Evolutionary conservation across 2,113 vertebrate species (phyloP).

Genomic region (Trogon melanurus): DNA sequence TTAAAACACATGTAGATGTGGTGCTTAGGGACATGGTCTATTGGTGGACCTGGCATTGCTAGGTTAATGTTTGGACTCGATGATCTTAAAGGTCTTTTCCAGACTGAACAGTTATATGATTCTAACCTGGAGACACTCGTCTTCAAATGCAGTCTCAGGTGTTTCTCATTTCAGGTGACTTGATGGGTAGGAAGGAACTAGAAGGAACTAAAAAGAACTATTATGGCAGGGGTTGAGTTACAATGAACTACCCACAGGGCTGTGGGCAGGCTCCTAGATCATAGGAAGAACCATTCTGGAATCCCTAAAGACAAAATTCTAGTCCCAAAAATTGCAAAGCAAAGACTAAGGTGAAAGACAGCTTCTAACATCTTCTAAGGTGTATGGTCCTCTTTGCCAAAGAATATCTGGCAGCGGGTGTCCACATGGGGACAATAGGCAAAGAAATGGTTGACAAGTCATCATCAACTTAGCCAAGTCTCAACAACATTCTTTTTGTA

Average conservation of each 20-base stretch:
- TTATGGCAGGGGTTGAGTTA: accelerated
- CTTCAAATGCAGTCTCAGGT: background rate
- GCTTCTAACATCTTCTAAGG: background rate
- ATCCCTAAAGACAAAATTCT: background rate
- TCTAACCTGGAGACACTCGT: background rate
- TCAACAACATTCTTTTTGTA: background rate
- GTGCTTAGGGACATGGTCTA: too few relatives aligned
- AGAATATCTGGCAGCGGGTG: accelerated
- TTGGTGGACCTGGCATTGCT: too few relatives aligned
- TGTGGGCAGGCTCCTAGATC: background rate
- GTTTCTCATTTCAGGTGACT: background rate
- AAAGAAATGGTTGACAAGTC: background rate
- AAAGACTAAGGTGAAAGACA: background rate
- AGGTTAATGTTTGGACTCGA: too few relatives aligned
- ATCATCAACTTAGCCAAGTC: background rate
- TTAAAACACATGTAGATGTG: too few relatives aligned
- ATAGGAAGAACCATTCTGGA: background rate
- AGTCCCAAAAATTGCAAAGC: background rate
- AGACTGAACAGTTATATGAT: too few relatives aligned
- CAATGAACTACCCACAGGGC: background rate
- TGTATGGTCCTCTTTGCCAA: background rate
- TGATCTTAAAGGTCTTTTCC: too few relatives aligned
- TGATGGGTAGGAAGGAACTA: background rate
- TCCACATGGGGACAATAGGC: background rate
- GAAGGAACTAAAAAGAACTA: background rate